Evolutionary conservation across 1,140 invertebrate species (phyloP).

Genomic region (Bombus sibiricus): DNA sequence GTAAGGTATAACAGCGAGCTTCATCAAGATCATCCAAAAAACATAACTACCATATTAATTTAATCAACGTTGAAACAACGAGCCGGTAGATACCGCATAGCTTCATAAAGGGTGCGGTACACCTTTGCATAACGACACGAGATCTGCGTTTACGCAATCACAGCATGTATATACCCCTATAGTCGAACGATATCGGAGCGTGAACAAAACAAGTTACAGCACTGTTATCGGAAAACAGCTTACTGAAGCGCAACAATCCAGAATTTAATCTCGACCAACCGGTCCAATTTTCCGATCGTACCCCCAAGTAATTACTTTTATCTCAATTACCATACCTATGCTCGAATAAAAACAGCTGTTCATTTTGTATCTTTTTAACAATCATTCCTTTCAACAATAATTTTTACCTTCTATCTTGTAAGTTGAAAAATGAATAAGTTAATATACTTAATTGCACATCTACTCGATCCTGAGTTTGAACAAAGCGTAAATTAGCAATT

Average conservation of each 20-base stretch:
- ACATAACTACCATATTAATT: background rate
- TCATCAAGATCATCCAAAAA: background rate
- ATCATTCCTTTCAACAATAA: background rate
- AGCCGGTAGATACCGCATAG: too few relatives aligned
- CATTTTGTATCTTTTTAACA: too few relatives aligned
- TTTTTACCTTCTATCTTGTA: background rate
- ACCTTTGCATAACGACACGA: conserved; percentile 22
- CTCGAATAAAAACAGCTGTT: background rate
- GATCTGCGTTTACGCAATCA: conserved; percentile 11
- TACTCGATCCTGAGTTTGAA: background rate
- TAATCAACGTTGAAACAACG: background rate
- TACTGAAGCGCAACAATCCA: background rate
- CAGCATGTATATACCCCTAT: too few relatives aligned
- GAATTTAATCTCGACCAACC: background rate
- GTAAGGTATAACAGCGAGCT: background rate
- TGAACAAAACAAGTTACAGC: background rate
- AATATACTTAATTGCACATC: background rate
- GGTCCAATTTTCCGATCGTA: background rate
- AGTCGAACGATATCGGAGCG: background rate
- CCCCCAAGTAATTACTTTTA: background rate
- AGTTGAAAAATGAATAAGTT: background rate
- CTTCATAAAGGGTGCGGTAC: conserved; percentile 39
- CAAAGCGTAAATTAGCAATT: too few relatives aligned
- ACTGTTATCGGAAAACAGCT: background rate
- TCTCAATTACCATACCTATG: background rate